Base-by-base conservation (phyloP, 1,140 invertebrate genomes). In the Periplaneta americana region DNA sequence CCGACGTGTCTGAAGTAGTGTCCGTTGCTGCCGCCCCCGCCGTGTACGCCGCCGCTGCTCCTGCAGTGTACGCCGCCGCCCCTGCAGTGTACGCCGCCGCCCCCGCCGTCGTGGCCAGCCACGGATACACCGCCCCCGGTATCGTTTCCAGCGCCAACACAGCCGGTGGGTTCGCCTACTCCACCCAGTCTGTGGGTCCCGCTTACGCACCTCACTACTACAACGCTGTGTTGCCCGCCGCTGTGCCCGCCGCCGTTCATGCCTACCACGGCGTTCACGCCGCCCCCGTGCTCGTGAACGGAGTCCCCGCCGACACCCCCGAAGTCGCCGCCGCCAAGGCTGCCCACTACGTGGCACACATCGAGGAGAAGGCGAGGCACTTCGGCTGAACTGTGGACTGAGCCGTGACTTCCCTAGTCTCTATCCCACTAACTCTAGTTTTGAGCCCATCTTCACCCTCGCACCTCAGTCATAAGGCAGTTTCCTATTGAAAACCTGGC, bases 1-100 rank as follows among this genome's bases (percentile, higher is more conserved):
- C 91, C 80, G 94, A 94, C 85, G 89, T 93, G 34, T 90, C 93
- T 39, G 93, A 94, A 88, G 89, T 90, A 9, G 87, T 89, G 83
- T 80, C 84, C 77, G 83, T 87, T 1, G 84, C 85, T 0, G 83
- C 83, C 74, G 86, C 85, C 34, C 85, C 85, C 8, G 86, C 94
- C 86, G 85, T 94, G 74, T 93, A 86, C 37, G 86, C 86, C 17
- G 74, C 81, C 32, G 83, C 84, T 35, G 87, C 87, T 34, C 86
- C 83, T 77, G 82, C 83, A 35, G 84, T 82, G 10, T 86, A 87
- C 80, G 82, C 84, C 36, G 79, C 82, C 77, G 85, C 85, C 48
- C 17, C 39, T 81, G 85, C 57, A 85, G 0, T 8, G 8, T 22
- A 83, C n/a, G 80, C 79, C 8, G 57, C 75, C 9, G 34, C 33